These are phyloP conservation scores for Norana najaformis DNA, from an alignment of 2,888 invertebrate species.

Conservation along the genomic window DNA sequence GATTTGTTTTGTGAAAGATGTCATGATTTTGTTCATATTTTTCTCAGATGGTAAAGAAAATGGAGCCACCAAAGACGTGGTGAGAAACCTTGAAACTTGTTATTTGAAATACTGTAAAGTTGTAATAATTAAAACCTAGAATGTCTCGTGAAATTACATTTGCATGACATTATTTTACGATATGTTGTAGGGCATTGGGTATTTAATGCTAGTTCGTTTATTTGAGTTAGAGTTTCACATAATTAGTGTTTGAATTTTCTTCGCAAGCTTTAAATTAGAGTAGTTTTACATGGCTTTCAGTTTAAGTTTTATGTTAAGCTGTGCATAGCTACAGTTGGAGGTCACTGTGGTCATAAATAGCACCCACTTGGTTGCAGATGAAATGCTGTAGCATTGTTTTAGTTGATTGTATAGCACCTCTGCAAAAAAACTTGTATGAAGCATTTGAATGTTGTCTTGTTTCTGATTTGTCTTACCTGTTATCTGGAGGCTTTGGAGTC, in stretches of 20 bases:
- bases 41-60: slow-evolving; percentile 13
- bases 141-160: not conserved
- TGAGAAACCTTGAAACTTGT: not conserved
- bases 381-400: not conserved
- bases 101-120: not conserved
- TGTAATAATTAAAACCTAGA: not conserved
- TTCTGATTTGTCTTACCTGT: not conserved
- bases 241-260: not conserved
- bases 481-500: too few relatives aligned
- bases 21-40: not conserved
- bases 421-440: not conserved
- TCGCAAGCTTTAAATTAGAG: not conserved
- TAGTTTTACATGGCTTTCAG: not conserved
- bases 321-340: not conserved
- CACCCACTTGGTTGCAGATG: not conserved
- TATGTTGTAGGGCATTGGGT: not conserved
- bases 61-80: slow-evolving; percentile 1
- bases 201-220: not conserved
- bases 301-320: not conserved
- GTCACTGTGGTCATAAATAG: not conserved
- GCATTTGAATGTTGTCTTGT: not conserved
- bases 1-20: not conserved
- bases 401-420: too few relatives aligned
- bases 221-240: too few relatives aligned
- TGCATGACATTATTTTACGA: not conserved